phyloP scores from a whole-genome alignment of 2,113 vertebrate genomes.

The Halichoeres trimaculatus region DNA sequence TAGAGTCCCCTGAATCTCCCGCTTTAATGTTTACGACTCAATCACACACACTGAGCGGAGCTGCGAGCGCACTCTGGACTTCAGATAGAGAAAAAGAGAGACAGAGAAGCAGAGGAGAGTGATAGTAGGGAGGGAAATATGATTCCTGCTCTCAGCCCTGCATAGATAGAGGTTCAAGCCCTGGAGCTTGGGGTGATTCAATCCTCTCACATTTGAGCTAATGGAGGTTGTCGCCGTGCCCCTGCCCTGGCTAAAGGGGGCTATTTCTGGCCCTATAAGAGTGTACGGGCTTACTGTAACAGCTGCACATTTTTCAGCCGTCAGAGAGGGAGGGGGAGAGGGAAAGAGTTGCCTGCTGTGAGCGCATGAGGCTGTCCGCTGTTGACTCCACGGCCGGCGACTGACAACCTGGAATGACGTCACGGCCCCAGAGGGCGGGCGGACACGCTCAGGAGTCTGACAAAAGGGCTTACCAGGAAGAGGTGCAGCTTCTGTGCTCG shows the following conservation, averaged over 20 bases:
- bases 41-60: constrained; percentile 47
- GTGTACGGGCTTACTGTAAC: constrained; percentile 66
- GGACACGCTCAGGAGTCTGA: constrained; percentile 41
- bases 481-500: constrained; percentile 32
- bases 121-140: constrained; percentile 67
- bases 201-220: constrained; percentile 74
- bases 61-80: constrained; percentile 53
- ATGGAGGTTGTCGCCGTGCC: constrained; percentile 70
- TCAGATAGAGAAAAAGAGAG: constrained; percentile 41
- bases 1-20: constrained; percentile 44
- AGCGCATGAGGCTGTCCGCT: constrained; percentile 38
- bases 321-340: neutral
- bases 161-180: constrained; percentile 69
- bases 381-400: constrained; percentile 55
- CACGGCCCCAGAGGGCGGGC: constrained; percentile 53
- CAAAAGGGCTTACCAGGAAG: constrained; percentile 43
- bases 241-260: constrained; percentile 59
- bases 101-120: constrained; percentile 34
- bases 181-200: constrained; percentile 67
- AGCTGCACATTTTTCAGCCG: constrained; percentile 73
- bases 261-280: constrained; percentile 73
- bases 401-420: constrained; percentile 79
- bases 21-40: constrained; percentile 68
- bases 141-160: constrained; percentile 66
- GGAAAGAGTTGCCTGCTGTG: neutral